Evolutionary conservation across 37 sponge, comb jelly and placozoan species (phyloP), one percentile per base, ranked within the genome.

Genomic region (Agelas oroides): DNA sequence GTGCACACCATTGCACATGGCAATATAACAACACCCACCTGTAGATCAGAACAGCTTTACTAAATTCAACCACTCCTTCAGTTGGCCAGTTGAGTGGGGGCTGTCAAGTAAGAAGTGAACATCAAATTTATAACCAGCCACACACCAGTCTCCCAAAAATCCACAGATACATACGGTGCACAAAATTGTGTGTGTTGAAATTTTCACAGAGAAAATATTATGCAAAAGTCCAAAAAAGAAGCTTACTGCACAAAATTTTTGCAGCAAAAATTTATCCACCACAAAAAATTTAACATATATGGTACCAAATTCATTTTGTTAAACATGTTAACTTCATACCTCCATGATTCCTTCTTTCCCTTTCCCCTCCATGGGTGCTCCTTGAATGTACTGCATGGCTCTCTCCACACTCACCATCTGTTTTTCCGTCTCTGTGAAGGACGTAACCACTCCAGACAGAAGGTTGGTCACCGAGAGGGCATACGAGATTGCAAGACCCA

Each of bases 381-480:
- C 87, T 23, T 61, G 79, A 52, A 93, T 97, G 81, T 99, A 99
- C 82, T 99, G 96, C 79, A 84, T 76, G 37, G 89, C 91, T 36
- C 99, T 74, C 76, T 99, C 99, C 33, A 94, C 92, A 76, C 97
- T 95, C 33, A 99, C 94, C 95, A 99, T 96, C 81, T 95, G 86
- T 84, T 97, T 99, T 81, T 99, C 99, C 32, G 94, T 93, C 88
- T 99, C 96, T 14, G 97, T 97, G 72, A 99, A 96, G 19, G 94
- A 80, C 16, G 84, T 84, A 27, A 99, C 89, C 24, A 91, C 90
- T 37, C 91, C 92, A 24, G 91, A 88, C 59, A 99, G 85, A 17
- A 86, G 84, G 58, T 77, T 86, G 73, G 96, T 97, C 59, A 99
- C 88, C 17, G 95, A 92, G 33, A 99, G 88, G 32, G 99, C 95